Percentiles rank a stretch among this genome's conserved stretches.
These are phyloP conservation scores for Sparus aurata DNA, from an alignment of 2,797 vertebrate species.

Conservation along the genomic window DNA sequence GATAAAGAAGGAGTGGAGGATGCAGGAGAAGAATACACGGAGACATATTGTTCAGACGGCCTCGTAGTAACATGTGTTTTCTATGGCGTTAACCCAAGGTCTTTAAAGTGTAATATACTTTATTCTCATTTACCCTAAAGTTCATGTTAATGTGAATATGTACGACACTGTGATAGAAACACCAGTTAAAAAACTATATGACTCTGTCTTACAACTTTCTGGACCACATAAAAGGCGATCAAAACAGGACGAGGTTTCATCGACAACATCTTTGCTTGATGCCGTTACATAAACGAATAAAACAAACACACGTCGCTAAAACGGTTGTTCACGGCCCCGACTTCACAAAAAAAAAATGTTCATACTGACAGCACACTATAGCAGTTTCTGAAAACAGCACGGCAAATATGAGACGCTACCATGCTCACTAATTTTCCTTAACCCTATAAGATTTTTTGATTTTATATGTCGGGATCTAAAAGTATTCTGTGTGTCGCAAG, in stretches of 20 bases:
- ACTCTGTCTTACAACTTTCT: constrained; percentile 78
- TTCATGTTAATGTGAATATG: constrained; percentile 53
- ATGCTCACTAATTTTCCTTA: constrained; percentile 71
- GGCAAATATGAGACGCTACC: constrained; percentile 73
- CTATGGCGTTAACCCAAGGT: constrained; percentile 52
- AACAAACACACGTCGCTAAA: constrained; percentile 71
- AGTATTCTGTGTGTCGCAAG: constrained; percentile 51
- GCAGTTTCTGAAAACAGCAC: constrained; percentile 65
- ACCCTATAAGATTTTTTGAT: constrained; percentile 53
- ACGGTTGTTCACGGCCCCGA: constrained; percentile 62
- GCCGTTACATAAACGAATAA: constrained; percentile 66
- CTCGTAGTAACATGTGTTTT: constrained; percentile 47
- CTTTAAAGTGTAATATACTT: constrained; percentile 46
- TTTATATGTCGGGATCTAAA: constrained; percentile 66
- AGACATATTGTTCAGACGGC: constrained; percentile 51
- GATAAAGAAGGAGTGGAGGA: constrained; percentile 57
- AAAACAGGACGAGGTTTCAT: constrained; percentile 73
- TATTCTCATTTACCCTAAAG: constrained; percentile 52
- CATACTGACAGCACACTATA: constrained; percentile 69
- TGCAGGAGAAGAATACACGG: constrained; percentile 59
- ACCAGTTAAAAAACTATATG: constrained; percentile 75
- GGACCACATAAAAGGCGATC: constrained; percentile 73
- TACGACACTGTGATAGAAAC: constrained; percentile 66
- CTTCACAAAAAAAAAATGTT: constrained; percentile 53
- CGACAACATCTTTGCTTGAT: constrained; percentile 61